A percentile compares a stretch with the other conserved stretches of the same genome.
Evolutionary conservation across 1,140 invertebrate genomes (phyloP).

Genomic region (Diabrotica virgifera): DNA sequence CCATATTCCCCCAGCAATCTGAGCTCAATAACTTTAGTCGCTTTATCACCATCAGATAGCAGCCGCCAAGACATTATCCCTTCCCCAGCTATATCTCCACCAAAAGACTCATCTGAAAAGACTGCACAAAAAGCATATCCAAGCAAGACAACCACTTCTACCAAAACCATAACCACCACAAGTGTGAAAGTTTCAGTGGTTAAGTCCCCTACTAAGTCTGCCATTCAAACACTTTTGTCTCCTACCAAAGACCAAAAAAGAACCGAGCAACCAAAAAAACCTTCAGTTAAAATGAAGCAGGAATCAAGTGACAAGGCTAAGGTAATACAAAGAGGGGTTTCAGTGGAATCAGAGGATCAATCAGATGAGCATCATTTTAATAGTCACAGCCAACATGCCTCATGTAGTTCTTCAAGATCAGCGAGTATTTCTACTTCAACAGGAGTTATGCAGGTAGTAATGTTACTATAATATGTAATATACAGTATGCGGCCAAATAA

Average conservation of each 20-base stretch:
- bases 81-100: slow-evolving; percentile 23
- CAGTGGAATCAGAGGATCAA: slow-evolving; percentile 45
- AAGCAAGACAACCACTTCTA: background rate
- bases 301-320: slow-evolving; percentile 15
- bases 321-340: slow-evolving; percentile 36
- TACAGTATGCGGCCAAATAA: no score
- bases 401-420: slow-evolving; percentile 39
- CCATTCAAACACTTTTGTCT: background rate
- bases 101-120: slow-evolving; percentile 10
- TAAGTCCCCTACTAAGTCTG: background rate
- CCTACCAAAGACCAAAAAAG: slow-evolving; percentile 5
- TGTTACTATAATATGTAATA: slow-evolving; percentile 13
- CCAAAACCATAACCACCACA: background rate
- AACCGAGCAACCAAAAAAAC: slow-evolving; percentile 17
- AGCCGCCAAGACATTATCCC: slow-evolving; percentile 33
- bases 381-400: slow-evolving; percentile 35
- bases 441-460: slow-evolving; percentile 29
- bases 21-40: slow-evolving; percentile 69
- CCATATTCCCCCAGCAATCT: slow-evolving; percentile 70
- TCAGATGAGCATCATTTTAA: slow-evolving; percentile 29
- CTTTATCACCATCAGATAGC: slow-evolving; percentile 50
- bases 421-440: slow-evolving; percentile 42
- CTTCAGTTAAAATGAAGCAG: slow-evolving; percentile 15
- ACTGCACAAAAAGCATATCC: slow-evolving; percentile 12
- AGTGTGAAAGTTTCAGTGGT: background rate